Conservation (phyloP, 2,113 vertebrate species). For the Orcinus orca region DNA sequence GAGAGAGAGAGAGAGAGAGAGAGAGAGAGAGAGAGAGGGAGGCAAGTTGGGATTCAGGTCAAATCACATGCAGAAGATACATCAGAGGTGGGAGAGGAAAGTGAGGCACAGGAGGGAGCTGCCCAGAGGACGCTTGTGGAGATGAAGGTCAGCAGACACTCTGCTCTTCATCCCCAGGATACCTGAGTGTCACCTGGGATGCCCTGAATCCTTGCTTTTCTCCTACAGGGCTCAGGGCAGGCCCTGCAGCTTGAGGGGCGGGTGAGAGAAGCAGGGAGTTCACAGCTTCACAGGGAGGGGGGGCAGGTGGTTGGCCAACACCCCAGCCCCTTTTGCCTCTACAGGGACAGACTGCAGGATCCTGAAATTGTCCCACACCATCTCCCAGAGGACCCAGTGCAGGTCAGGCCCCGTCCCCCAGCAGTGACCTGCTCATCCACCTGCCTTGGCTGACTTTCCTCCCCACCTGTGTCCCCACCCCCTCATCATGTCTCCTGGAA, state of each 20-base stretch:
- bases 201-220: neutral
- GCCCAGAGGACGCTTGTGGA: accelerated
- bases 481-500: neutral
- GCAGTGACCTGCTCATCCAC: neutral
- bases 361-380: accelerated
- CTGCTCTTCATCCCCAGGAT: neutral
- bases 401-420: accelerated
- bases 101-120: accelerated
- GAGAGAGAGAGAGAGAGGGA: accelerated
- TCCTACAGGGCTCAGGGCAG: neutral
- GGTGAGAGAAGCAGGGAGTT: neutral
- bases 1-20: too few relatives aligned
- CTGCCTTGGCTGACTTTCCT: neutral
- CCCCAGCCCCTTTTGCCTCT: neutral
- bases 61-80: too few relatives aligned
- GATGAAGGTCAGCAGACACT: neutral
- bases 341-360: neutral
- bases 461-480: too few relatives aligned
- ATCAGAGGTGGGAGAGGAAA: neutral
- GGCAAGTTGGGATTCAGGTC: too few relatives aligned
- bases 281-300: neutral
- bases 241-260: accelerated
- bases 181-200: neutral
- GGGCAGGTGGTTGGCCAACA: neutral
- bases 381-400: neutral